Evolutionary conservation across 2,888 invertebrate species (phyloP).

Genomic region (Eretmocerus hayati): DNA sequence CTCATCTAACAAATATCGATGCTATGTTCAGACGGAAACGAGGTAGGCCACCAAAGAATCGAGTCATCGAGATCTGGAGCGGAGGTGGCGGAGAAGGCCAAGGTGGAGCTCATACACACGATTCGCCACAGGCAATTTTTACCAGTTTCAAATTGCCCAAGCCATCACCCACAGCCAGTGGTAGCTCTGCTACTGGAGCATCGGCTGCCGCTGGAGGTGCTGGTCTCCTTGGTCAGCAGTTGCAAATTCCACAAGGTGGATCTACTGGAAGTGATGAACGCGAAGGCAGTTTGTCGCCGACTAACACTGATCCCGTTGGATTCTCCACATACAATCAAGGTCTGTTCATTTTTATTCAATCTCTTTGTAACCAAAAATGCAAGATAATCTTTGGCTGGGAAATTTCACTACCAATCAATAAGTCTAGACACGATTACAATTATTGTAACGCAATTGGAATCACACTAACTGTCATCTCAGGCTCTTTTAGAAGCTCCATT

Average conservation of each 20-base stretch:
- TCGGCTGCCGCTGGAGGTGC: constrained; percentile 5
- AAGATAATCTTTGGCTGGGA: no score
- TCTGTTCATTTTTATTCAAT: no score
- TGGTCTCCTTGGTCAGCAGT: background rate
- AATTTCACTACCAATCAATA: no score
- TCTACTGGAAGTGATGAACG: constrained; percentile 31
- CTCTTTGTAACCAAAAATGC: no score
- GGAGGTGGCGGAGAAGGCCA: constrained; percentile 44
- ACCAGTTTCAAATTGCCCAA: constrained; percentile 90
- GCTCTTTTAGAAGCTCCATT: no score
- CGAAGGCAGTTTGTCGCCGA: constrained; percentile 40
- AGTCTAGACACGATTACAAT: no score
- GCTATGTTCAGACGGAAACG: constrained; percentile 89
- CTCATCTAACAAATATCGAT: constrained; percentile 68
- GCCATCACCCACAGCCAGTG: constrained; percentile 33
- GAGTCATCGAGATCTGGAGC: constrained; percentile 86
- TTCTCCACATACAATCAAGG: constrained; percentile 36
- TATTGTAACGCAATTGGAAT: no score
- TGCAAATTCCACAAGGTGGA: background rate
- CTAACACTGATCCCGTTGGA: constrained; percentile 44
- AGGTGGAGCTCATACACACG: constrained; percentile 49
- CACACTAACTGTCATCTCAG: no score
- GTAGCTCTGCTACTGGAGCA: background rate
- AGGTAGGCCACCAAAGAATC: constrained; percentile 94
- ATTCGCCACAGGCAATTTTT: constrained; percentile 84